These are phyloP conservation scores for Jaculus jaculus DNA, from an alignment of 2,113 vertebrate genomes.

Conservation along the genomic window DNA sequence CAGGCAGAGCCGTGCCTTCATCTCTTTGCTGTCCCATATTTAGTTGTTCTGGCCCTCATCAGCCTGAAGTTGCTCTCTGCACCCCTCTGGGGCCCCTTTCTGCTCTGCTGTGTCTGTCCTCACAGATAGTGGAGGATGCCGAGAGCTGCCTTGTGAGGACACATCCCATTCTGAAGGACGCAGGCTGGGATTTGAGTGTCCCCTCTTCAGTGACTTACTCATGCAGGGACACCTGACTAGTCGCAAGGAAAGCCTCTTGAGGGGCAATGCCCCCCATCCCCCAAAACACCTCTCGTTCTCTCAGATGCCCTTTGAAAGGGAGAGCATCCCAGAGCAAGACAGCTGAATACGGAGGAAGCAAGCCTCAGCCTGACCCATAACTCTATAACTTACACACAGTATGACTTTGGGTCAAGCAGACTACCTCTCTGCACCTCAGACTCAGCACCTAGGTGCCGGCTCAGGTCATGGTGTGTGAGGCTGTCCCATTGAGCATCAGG, in stretches of 20 bases:
- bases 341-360: not conserved
- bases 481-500: not conserved
- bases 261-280: not conserved
- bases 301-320: not conserved
- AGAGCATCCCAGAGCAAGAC: not conserved
- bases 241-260: not conserved
- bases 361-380: not conserved
- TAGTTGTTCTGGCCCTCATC: not conserved
- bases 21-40: not conserved
- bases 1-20: too few relatives aligned
- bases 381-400: not conserved
- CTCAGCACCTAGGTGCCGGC: not conserved
- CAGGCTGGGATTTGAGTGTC: not conserved
- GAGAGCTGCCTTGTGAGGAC: not conserved
- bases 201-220: not conserved
- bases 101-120: not conserved
- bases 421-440: not conserved
- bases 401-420: not conserved
- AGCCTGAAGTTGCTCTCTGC: not conserved
- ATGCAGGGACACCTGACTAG: not conserved
- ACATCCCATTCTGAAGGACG: not conserved
- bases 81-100: not conserved
- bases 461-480: not conserved
- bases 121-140: not conserved
- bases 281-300: not conserved